These are phyloP conservation scores for Silurus lanzhouensis DNA, from an alignment of 2,797 vertebrate genomes.

Conservation along the genomic window DNA sequence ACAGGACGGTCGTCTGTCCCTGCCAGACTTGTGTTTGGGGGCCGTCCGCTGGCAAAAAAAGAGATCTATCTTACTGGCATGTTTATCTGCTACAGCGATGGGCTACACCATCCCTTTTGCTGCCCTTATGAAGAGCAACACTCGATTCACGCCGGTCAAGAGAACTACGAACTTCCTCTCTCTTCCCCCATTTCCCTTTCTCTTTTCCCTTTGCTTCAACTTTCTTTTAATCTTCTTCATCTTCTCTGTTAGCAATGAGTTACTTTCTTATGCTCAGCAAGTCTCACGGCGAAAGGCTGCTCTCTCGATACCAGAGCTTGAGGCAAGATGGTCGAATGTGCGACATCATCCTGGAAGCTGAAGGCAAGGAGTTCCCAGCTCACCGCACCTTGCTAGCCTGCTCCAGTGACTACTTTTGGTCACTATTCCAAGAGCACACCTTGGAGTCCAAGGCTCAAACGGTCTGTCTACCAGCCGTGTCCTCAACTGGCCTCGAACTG, in stretches of 20 bases:
- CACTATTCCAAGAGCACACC: constrained; percentile 89
- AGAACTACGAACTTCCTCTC: not conserved
- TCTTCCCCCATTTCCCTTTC: not conserved
- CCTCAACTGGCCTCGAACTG: constrained; percentile 79
- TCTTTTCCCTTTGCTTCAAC: not conserved
- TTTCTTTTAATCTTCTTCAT: not conserved
- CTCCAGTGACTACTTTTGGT: constrained; percentile 94
- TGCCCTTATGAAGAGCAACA: constrained; percentile 27
- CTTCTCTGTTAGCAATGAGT: constrained; percentile 77
- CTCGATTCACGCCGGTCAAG: constrained; percentile 9
- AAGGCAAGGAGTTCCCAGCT: constrained; percentile 85
- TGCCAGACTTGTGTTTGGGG: constrained; percentile 51
- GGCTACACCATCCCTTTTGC: constrained; percentile 30
- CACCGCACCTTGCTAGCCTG: constrained; percentile 90
- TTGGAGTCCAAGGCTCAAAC: constrained; percentile 77
- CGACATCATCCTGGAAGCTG: constrained; percentile 85
- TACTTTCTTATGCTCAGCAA: constrained; percentile 92
- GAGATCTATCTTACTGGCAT: constrained; percentile 42
- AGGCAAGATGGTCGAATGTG: constrained; percentile 84
- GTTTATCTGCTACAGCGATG: constrained; percentile 31
- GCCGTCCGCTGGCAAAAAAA: constrained; percentile 47
- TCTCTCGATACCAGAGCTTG: constrained; percentile 86
- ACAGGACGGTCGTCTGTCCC: constrained; percentile 19
- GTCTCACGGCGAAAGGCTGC: constrained; percentile 78
- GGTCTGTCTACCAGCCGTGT: constrained; percentile 81